Conservation (phyloP, 2,797 vertebrate species). For the Champsocephalus esox region DNA sequence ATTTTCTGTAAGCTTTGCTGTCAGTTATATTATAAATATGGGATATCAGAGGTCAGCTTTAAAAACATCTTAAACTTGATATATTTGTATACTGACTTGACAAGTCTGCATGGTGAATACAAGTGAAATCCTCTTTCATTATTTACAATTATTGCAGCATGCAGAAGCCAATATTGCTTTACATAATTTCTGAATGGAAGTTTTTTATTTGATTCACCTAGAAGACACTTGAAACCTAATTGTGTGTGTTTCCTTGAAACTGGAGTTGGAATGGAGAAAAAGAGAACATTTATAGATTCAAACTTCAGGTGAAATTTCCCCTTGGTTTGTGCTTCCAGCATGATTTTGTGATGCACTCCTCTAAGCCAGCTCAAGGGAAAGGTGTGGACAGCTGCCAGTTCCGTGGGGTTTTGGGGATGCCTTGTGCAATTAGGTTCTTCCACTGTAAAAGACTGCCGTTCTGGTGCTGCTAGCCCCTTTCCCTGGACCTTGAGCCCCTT, state of each 20-base stretch:
- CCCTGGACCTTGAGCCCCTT: constrained; percentile 68
- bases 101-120: not conserved
- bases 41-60: not conserved
- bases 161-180: not conserved
- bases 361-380: constrained; percentile 77
- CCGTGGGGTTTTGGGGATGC: constrained; percentile 78
- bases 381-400: constrained; percentile 76
- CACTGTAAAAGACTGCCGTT: constrained; percentile 70
- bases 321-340: constrained; percentile 64
- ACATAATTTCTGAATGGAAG: not conserved
- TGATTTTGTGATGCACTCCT: constrained; percentile 75
- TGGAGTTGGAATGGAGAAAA: constrained; percentile 27
- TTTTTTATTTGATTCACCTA: not conserved
- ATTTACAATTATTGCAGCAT: not conserved
- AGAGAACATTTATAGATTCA: constrained; percentile 48
- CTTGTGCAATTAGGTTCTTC: constrained; percentile 78
- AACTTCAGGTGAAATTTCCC: constrained; percentile 72
- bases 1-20: constrained; percentile 42
- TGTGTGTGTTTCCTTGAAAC: constrained; percentile 20
- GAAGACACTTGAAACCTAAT: constrained; percentile 28
- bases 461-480: constrained; percentile 72
- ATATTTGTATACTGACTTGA: constrained; percentile 4
- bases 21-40: not conserved
- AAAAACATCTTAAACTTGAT: not conserved
- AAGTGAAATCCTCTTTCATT: not conserved